phyloP scores from a whole-genome alignment of 2,113 vertebrate species.

The Strix aluco region DNA sequence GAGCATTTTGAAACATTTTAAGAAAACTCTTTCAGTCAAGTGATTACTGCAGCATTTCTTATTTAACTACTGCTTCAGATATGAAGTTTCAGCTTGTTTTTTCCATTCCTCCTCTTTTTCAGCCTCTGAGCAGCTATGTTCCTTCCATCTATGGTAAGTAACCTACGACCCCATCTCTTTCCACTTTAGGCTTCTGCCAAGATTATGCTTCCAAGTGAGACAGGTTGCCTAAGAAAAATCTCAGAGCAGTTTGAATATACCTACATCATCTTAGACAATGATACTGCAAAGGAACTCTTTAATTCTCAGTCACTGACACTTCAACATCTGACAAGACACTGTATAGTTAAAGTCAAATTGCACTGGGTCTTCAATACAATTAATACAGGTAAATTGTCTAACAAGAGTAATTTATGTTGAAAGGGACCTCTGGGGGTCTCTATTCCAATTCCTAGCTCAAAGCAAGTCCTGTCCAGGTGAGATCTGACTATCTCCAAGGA shows the following conservation, averaged over 20 bases:
- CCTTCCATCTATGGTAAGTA: background rate
- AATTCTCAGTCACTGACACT: background rate
- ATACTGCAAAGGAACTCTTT: background rate
- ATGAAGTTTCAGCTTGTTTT: background rate
- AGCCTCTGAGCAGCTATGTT: background rate
- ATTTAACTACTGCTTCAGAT: background rate
- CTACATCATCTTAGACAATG: background rate
- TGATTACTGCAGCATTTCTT: background rate
- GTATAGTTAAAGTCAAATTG: background rate
- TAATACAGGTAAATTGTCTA: background rate
- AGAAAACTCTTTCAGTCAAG: background rate
- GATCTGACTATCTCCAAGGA: background rate
- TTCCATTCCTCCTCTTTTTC: background rate
- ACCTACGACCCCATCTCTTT: background rate
- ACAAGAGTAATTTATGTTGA: background rate
- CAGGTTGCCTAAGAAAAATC: background rate
- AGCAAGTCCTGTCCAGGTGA: background rate
- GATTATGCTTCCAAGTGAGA: background rate
- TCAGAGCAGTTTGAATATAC: background rate
- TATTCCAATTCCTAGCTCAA: background rate
- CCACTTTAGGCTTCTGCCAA: background rate
- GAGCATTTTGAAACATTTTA: background rate
- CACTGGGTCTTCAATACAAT: background rate
- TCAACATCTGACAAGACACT: accelerated
- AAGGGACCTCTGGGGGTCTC: background rate